These are phyloP conservation scores for Muraenolepis orangiensis DNA, from an alignment of 2,797 vertebrate species.

Conservation along the genomic window DNA sequence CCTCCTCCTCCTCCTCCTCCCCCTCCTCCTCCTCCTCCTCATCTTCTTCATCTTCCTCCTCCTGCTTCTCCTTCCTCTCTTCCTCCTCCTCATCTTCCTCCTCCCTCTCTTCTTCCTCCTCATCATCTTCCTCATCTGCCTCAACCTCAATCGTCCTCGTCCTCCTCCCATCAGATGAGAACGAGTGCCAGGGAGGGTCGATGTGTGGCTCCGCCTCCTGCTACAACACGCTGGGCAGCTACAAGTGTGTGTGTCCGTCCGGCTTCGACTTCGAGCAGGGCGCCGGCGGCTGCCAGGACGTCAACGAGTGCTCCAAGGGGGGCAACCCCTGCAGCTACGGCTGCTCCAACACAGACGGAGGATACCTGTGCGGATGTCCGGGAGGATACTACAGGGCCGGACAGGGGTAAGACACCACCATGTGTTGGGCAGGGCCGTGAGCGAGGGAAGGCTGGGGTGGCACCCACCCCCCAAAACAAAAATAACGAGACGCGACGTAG, in stretches of 20 bases:
- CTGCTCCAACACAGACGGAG: constrained; percentile 81
- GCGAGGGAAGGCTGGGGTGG: no score
- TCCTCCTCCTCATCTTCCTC: background rate
- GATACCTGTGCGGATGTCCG: constrained; percentile 82
- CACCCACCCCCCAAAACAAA: background rate
- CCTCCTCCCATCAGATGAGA: constrained; percentile 69
- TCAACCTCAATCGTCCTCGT: background rate
- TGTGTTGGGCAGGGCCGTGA: no score
- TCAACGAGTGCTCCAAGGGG: constrained; percentile 73
- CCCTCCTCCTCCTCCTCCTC: background rate
- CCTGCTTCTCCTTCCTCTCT: background rate
- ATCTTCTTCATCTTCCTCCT: background rate
- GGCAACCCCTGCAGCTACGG: constrained; percentile 79
- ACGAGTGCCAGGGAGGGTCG: constrained; percentile 72
- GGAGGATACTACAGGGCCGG: constrained; percentile 87
- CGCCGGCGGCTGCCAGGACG: constrained; percentile 76
- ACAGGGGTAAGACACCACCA: constrained; percentile 79
- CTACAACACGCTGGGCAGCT: constrained; percentile 84
- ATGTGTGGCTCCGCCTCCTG: constrained; percentile 80
- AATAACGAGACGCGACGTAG: no score
- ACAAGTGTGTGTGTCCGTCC: constrained; percentile 79
- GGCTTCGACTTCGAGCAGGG: constrained; percentile 79
- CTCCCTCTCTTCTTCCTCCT: background rate
- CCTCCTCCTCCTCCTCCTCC: no score
- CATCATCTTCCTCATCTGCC: background rate